Percentiles rank a stretch among this genome's conserved stretches.
phyloP scores from a whole-genome alignment of 2,888 invertebrate species.

The Hybos culiciformis region DNA sequence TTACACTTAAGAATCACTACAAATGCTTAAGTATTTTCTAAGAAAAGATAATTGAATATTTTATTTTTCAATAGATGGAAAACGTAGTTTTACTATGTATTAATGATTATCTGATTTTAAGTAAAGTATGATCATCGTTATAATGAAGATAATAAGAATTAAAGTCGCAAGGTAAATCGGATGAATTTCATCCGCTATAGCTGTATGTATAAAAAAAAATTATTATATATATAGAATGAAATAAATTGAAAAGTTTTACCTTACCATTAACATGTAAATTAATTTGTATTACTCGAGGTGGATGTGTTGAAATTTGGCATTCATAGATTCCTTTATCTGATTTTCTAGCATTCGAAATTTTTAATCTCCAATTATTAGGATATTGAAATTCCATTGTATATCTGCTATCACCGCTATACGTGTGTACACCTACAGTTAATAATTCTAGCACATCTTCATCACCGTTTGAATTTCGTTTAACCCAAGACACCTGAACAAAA shows the following conservation, averaged over 20 bases:
- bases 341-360: constrained; percentile 38
- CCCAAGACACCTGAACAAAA: constrained; percentile 50
- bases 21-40: no score
- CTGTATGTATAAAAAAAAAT: neutral
- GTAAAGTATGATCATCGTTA: no score
- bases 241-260: no score
- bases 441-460: constrained; percentile 47
- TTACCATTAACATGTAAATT: constrained; percentile 39
- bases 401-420: constrained; percentile 52
- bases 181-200: neutral
- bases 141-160: no score
- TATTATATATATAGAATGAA: neutral
- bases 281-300: constrained; percentile 39
- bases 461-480: constrained; percentile 44
- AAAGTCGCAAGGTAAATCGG: neutral
- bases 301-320: constrained; percentile 43
- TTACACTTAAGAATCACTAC: no score
- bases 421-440: constrained; percentile 50
- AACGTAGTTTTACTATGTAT: no score
- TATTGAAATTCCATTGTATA: constrained; percentile 42
- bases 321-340: constrained; percentile 41
- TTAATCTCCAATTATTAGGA: constrained; percentile 44
- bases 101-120: no score
- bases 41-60: no score
- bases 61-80: no score